Evolutionary conservation across 2,797 vertebrate genomes (phyloP), one percentile per base, ranked within the genome.

Genomic region (Rhynchonycteris naso): DNA sequence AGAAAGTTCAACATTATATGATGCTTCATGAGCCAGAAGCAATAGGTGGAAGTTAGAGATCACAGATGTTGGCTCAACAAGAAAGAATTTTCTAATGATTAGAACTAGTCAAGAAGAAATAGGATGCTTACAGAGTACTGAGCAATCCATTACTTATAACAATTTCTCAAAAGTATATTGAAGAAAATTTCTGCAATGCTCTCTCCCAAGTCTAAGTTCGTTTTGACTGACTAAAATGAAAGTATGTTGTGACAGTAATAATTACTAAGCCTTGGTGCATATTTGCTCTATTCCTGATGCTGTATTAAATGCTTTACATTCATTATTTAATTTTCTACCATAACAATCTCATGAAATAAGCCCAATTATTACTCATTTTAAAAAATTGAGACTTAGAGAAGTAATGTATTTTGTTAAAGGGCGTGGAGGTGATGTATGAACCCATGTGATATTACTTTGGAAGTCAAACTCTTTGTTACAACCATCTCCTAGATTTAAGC

Each of bases 101-200:
- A 88, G 71, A 88, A 56, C 24, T 35, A 28, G 75, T 90, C 47
- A n/a, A 78, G 76, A 90, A 30, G 50, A 94, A 94, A 86, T 30
- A 15, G 14, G 47, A 88, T 78, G 50, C 21, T 52, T 80, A 30
- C 21, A 61, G 26, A 66, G 18, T 33, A 69, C 10, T 59, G 14
- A 81, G 33, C 4, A 74, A 4, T 28, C 63, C 85, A 16, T 59
- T 61, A 80, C 19, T 76, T 50, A 38, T 19, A 84, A 76, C 35
- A 6, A 78, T 87, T 76, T 95, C 66, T 84, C 50, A 56, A 92
- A 93, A 80, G 43, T 13, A 30, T 13, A 63, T 1, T 35, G 24
- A 30, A 21, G 26, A 82, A n/a, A 76, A 93, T 76, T 81, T 13
- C 76, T 81, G 3, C 12, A 71, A 9, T 56, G 58, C 26, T 50